Evolutionary conservation across 1,140 invertebrate species (phyloP).

Genomic region (Physella acuta): DNA sequence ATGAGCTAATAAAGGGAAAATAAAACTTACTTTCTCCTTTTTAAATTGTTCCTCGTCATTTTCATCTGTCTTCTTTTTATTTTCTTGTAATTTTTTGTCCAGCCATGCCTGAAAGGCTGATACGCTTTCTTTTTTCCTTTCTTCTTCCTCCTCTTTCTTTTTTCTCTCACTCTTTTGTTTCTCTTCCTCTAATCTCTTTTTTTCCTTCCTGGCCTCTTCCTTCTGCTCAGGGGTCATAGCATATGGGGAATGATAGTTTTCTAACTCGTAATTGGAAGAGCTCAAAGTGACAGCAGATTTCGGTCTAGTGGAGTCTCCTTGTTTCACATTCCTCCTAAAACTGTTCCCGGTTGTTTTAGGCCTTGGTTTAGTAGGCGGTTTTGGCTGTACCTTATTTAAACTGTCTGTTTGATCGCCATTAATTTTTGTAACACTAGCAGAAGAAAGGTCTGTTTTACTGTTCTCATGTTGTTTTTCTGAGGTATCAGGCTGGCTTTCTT

Average conservation of each 20-base stretch:
- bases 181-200: slow-evolving; percentile 22
- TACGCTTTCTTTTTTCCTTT: slow-evolving; percentile 12
- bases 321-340: slow-evolving; percentile 5
- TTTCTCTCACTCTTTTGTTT: slow-evolving; percentile 20
- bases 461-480: background rate
- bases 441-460: background rate
- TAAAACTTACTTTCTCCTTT: no score
- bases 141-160: slow-evolving; percentile 23
- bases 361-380: slow-evolving; percentile 42
- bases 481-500: no score
- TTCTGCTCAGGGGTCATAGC: slow-evolving; percentile 37
- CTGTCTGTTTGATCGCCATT: no score
- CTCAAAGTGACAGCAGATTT: slow-evolving; percentile 5
- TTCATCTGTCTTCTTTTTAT: background rate
- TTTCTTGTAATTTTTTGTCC: slow-evolving; percentile 6
- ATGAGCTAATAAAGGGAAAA: no score
- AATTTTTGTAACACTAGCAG: background rate
- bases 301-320: slow-evolving; percentile 5
- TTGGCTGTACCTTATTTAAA: slow-evolving; percentile 34
- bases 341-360: slow-evolving; percentile 28
- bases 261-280: slow-evolving; percentile 7
- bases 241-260: slow-evolving; percentile 51
- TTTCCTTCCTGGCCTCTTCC: slow-evolving; percentile 12
- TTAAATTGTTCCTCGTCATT: background rate
- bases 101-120: slow-evolving; percentile 30